Conservation (phyloP, 1,140 invertebrate species). For the Drosophila bocki region DNA sequence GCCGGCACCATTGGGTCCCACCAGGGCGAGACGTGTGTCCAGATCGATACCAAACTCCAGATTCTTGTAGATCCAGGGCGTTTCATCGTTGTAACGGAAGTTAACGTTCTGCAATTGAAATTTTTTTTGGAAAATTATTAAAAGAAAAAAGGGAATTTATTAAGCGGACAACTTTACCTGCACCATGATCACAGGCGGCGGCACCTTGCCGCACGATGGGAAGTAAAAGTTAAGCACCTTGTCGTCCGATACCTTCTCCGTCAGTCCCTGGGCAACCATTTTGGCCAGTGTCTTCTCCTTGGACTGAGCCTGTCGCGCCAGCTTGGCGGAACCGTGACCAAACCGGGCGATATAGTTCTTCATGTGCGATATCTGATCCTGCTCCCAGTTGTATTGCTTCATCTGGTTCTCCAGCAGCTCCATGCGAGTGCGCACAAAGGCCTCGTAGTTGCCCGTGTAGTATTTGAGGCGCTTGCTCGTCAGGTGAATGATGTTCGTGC, state of each 20-base stretch:
- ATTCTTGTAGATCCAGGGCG: constrained; percentile 98
- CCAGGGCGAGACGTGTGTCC: constrained; percentile 98
- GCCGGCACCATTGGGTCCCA: constrained; percentile 99
- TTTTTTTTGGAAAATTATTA: no score
- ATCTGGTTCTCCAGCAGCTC: constrained; percentile 99
- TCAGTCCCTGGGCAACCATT: constrained; percentile 99
- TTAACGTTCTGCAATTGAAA: constrained; percentile 90
- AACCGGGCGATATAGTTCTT: constrained; percentile 99
- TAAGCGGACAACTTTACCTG: no score
- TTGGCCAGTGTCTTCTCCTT: constrained; percentile 99
- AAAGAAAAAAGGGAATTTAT: no score
- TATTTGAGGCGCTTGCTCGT: constrained; percentile 97
- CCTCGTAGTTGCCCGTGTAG: constrained; percentile 98
- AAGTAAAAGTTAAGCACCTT: constrained; percentile 98
- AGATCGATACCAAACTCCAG: constrained; percentile 99
- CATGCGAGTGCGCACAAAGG: constrained; percentile 95
- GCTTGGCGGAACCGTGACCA: constrained; percentile 99
- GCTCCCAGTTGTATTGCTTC: constrained; percentile 99
- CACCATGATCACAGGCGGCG: constrained; percentile 99
- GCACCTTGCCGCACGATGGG: constrained; percentile 97
- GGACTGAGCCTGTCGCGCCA: constrained; percentile 99
- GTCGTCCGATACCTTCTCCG: constrained; percentile 96
- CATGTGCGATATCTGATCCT: constrained; percentile 99
- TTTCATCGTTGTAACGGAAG: constrained; percentile 95
- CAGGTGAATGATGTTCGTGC: constrained; percentile 99